Conservation (phyloP, 2,888 invertebrate species). For the Luperina testacea region DNA sequence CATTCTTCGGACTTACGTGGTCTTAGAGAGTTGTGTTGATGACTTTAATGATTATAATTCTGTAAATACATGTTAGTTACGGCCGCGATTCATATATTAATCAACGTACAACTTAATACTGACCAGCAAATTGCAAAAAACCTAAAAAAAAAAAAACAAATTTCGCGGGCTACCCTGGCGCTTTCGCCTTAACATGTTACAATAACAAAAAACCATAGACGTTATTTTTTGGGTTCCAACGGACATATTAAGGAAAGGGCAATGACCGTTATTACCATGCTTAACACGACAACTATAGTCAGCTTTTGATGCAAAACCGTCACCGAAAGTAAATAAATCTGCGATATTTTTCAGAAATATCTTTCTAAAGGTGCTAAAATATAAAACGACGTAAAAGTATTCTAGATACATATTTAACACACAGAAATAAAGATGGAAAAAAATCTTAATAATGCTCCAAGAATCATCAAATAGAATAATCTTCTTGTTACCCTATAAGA, state of each 20-base stretch:
- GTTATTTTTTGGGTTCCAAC: neutral
- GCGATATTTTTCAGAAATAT: no score
- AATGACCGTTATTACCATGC: neutral
- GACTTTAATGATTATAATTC: no score
- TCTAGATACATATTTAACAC: conserved; percentile 2
- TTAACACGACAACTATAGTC: neutral
- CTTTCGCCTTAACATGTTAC: no score
- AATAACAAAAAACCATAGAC: neutral
- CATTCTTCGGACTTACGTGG: no score
- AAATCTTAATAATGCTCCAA: neutral
- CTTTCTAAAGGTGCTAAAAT: neutral
- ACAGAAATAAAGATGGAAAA: neutral
- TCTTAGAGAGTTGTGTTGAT: no score
- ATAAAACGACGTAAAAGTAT: neutral
- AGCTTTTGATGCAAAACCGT: neutral
- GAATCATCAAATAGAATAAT: conserved; percentile 18
- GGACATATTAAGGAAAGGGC: neutral
- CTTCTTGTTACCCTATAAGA: conserved; percentile 39
- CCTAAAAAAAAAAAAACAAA: no score
- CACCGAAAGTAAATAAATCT: neutral
- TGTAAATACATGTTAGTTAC: no score
- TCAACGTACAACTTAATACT: no score
- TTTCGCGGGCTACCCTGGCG: no score
- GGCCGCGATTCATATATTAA: no score
- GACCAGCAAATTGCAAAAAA: no score